These are phyloP conservation scores for Argyresthia albistria DNA, from an alignment of 2,888 invertebrate genomes.

Conservation along the genomic window DNA sequence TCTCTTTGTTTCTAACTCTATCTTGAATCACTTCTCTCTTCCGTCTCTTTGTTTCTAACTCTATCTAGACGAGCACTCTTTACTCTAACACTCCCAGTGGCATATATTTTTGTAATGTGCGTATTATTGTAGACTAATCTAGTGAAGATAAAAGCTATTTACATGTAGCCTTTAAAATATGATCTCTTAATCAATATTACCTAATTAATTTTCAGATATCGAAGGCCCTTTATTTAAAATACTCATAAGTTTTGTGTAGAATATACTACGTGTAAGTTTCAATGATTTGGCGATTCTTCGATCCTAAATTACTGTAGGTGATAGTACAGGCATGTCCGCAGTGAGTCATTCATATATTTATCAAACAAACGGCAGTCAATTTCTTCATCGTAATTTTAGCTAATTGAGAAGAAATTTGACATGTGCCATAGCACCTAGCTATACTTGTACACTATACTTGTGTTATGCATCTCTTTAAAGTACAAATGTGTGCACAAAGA, in stretches of 20 bases:
- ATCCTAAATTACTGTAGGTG: too few species aligned
- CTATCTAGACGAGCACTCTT: neutral
- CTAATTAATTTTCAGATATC: conserved; percentile 58
- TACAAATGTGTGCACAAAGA: conserved; percentile 45
- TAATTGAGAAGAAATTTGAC: neutral
- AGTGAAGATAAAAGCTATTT: conserved; percentile 44
- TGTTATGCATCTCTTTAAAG: conserved; percentile 21
- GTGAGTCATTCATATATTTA: too few species aligned
- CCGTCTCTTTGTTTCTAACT: neutral
- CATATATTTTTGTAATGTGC: conserved; percentile 54
- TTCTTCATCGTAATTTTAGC: neutral
- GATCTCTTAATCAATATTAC: conserved; percentile 71
- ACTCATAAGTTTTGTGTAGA: conserved; percentile 67
- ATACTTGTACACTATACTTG: conserved; percentile 4
- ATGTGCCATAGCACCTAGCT: neutral
- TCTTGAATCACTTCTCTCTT: neutral
- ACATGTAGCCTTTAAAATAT: conserved; percentile 61
- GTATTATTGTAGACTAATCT: conserved; percentile 59
- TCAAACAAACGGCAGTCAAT: neutral
- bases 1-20: neutral
- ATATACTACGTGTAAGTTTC: conserved; percentile 31
- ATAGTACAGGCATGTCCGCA: too few species aligned
- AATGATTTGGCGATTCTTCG: conserved; percentile 14
- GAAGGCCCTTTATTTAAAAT: conserved; percentile 64
- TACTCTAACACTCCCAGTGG: conserved; percentile 38